Base-by-base conservation (phyloP, 2,113 vertebrate genomes). In the Catharus minimus region DNA sequence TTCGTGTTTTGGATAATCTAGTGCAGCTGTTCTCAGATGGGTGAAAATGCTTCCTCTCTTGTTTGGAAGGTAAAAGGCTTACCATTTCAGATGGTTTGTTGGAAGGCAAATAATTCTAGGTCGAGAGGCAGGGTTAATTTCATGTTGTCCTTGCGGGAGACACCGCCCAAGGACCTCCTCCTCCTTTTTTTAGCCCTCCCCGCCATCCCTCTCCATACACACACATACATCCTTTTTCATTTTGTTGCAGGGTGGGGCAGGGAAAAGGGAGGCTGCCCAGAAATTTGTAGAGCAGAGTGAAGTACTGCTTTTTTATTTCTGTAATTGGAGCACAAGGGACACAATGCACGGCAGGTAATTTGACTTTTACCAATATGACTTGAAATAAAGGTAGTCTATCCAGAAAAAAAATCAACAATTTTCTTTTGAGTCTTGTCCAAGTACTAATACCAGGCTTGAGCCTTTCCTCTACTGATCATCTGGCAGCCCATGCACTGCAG, bases 331-430 rank as follows among this genome's bases (percentile, higher is more conserved):
- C n/a, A 73, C 20, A 41, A 90, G 30, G 30, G 8, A 46, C 5
- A 41, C 19, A 11, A 2, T 33, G 13, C 47, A 49, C 28, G 0
- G 0, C 21, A 11, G 4, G 7, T 61, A 24, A 49, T 77, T 53
- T 55, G 7, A 3, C 21, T 75, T 83, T 76, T 68, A 49, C 32
- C 62, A 15, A 14, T 36, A 46, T 23, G 8, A 22, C 15, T 80
- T 83, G 18, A 85, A 69, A 74, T 77, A 73, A 57, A 56, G 20
- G 11, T 43, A 46, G 2, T 33, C 19, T 47, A 43, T 36, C 4
- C 11, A 88, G 47, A 58, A 85, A 88, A 61, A 39, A 46, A 15
- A 58, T 22, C 33, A 78, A 14, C 3, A 52, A 32, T 36, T 69
- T 71, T 1, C 18, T 69, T 69, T 58, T 50, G 38, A 57, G 3